Evolutionary conservation across 2,113 vertebrate genomes (phyloP).

Genomic region (Malurus cyaneus): DNA sequence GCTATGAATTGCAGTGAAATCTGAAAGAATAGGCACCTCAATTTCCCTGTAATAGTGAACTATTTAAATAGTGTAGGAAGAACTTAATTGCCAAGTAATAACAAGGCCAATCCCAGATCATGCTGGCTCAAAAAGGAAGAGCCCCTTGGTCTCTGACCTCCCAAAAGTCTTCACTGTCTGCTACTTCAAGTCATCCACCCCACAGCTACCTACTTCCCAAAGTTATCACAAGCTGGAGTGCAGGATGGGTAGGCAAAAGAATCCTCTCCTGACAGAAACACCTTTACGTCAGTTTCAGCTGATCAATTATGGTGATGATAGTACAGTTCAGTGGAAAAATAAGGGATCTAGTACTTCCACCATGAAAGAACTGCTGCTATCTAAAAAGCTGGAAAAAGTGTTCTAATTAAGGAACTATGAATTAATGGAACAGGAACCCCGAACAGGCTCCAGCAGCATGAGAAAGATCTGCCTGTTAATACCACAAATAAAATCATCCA

Average conservation of each 20-base stretch:
- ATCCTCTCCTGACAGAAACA: background rate
- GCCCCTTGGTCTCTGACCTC: background rate
- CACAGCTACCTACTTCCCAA: background rate
- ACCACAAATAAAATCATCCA: background rate
- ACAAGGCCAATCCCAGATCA: background rate
- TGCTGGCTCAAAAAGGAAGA: accelerated
- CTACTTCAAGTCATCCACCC: background rate
- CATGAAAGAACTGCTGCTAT: background rate
- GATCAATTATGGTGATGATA: background rate
- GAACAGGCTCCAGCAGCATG: background rate
- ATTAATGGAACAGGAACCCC: background rate
- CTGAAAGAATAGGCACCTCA: background rate
- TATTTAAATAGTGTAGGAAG: background rate
- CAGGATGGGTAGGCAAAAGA: background rate
- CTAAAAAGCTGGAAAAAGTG: background rate
- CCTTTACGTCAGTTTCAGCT: background rate
- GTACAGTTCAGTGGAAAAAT: background rate
- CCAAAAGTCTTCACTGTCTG: background rate
- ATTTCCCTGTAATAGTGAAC: background rate
- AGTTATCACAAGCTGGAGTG: accelerated
- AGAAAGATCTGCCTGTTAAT: background rate
- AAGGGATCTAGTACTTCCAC: background rate
- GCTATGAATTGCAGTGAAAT: background rate
- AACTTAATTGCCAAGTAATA: background rate
- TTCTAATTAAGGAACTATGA: background rate